Evolutionary conservation across 2,113 vertebrate genomes (phyloP).

Genomic region (Gobius niger): DNA sequence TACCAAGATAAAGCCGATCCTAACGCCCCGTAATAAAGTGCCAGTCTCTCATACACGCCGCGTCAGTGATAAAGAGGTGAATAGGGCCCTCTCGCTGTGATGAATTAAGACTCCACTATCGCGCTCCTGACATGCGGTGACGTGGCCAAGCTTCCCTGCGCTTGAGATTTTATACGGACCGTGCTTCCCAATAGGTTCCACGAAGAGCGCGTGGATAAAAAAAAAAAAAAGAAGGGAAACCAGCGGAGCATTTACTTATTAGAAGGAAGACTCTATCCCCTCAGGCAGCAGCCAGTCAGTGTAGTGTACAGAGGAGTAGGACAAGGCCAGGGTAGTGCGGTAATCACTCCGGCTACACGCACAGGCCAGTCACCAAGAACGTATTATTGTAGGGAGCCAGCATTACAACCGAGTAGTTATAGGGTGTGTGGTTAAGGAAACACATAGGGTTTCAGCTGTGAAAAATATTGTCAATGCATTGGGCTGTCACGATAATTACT

Average conservation of each 20-base stretch:
- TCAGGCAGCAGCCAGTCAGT: background rate
- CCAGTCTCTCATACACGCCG: slow-evolving; percentile 10
- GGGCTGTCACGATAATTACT: no score
- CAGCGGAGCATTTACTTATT: slow-evolving; percentile 48
- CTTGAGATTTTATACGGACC: slow-evolving; percentile 47
- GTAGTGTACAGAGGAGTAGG: slow-evolving; percentile 30
- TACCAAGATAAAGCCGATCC: slow-evolving; percentile 20
- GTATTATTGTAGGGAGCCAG: background rate
- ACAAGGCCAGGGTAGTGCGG: slow-evolving; percentile 14
- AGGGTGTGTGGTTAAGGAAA: background rate
- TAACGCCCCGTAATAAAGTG: slow-evolving; percentile 21
- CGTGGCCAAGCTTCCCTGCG: slow-evolving; percentile 26
- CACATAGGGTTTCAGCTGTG: background rate
- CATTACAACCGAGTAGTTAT: background rate
- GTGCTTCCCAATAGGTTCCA: slow-evolving; percentile 40
- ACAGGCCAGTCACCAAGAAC: background rate
- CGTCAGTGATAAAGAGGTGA: slow-evolving; percentile 43
- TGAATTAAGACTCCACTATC: slow-evolving; percentile 55
- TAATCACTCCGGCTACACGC: background rate
- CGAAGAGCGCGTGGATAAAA: slow-evolving; percentile 28
- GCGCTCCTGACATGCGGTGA: slow-evolving; percentile 44
- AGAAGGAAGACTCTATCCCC: slow-evolving; percentile 45
- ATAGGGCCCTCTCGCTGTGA: slow-evolving; percentile 32
- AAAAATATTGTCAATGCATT: no score
- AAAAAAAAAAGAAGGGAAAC: slow-evolving; percentile 18